Conservation (phyloP, 2,113 vertebrate genomes). For the Empidonax alnorum region DNA sequence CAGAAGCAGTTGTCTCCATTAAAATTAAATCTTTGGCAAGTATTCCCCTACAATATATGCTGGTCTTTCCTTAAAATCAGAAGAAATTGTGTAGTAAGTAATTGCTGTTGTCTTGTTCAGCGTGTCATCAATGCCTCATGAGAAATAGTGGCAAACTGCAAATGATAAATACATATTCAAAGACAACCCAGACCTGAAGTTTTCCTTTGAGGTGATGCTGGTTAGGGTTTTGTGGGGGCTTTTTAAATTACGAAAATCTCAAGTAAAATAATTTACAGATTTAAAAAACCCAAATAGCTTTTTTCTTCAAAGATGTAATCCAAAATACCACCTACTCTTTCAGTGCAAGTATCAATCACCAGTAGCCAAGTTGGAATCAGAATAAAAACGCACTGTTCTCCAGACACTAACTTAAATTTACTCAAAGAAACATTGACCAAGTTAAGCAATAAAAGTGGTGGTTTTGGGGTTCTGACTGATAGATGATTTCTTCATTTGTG, state of each 20-base stretch:
- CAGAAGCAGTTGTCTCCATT: not conserved
- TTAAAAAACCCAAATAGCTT: not conserved
- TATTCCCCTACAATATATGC: not conserved
- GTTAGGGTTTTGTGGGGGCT: not conserved
- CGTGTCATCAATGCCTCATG: not conserved
- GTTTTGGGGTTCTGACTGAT: not conserved
- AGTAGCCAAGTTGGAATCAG: not conserved
- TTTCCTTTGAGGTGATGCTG: not conserved
- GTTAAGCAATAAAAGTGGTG: not conserved
- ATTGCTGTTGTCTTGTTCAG: not conserved
- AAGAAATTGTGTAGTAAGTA: not conserved
- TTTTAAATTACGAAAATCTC: not conserved
- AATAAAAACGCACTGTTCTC: not conserved
- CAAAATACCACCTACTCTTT: not conserved
- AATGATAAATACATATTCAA: not conserved
- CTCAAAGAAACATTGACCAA: conserved; percentile 7
- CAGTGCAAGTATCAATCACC: not conserved
- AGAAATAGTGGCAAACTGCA: not conserved
- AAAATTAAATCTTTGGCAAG: not conserved
- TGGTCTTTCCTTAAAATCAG: not conserved
- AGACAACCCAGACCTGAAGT: not conserved
- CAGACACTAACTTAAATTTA: not conserved
- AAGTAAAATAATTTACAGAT: not conserved
- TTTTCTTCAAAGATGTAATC: not conserved
- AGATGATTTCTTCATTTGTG: not conserved